Conservation (phyloP, 2,888 invertebrate species). For the Tachina lurida region DNA sequence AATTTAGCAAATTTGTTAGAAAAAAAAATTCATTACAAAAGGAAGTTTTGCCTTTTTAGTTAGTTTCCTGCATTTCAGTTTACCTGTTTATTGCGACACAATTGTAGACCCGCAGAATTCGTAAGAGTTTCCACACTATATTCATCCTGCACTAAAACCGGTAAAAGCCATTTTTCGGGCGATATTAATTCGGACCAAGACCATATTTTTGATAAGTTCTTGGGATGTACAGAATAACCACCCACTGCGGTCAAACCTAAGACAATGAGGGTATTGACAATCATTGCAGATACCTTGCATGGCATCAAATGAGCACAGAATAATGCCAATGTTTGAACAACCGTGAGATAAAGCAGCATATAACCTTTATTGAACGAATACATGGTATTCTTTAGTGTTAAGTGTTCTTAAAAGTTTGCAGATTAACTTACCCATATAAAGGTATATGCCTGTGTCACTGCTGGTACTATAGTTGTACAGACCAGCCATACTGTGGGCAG, state of each 20-base stretch:
- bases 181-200: conserved; percentile 88
- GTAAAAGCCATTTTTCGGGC: conserved; percentile 89
- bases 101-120: conserved; percentile 83
- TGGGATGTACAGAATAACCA: conserved; percentile 88
- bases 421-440: conserved; percentile 86
- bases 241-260: conserved; percentile 86
- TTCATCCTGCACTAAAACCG: conserved; percentile 87
- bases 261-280: conserved; percentile 86
- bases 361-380: conserved; percentile 84
- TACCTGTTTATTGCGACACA: conserved; percentile 90
- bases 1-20: too few relatives aligned
- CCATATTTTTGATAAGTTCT: conserved; percentile 87
- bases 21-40: neutral
- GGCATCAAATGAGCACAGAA: conserved; percentile 88
- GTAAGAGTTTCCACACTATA: conserved; percentile 86
- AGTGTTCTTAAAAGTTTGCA: neutral
- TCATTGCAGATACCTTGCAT: conserved; percentile 86
- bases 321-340: conserved; percentile 87
- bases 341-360: conserved; percentile 88
- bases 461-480: conserved; percentile 88
- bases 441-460: conserved; percentile 88
- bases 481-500: conserved; percentile 94
- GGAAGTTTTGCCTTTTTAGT: neutral
- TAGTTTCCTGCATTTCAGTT: conserved; percentile 8
- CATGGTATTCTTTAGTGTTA: neutral